Conservation (phyloP, 2,888 invertebrate genomes). For the Ptychoptera albimana region DNA sequence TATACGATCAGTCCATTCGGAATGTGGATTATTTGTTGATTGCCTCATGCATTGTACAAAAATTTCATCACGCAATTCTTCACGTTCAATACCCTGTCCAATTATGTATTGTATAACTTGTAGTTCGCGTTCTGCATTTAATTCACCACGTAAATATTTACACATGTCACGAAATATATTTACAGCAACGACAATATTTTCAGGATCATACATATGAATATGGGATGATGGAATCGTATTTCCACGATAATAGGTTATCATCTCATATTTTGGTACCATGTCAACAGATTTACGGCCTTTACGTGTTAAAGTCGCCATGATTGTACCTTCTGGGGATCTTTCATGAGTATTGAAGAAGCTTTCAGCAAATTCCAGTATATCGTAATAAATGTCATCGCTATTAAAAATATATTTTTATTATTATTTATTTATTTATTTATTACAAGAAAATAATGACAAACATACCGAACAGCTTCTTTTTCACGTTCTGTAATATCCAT, state of each 20-base stretch:
- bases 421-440: no score
- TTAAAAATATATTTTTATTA: constrained; percentile 17
- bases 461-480: constrained; percentile 19
- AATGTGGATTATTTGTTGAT: constrained; percentile 74
- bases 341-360: constrained; percentile 84
- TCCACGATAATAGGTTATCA: constrained; percentile 79
- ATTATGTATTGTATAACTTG: constrained; percentile 72
- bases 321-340: constrained; percentile 69
- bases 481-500: constrained; percentile 24
- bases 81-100: constrained; percentile 74
- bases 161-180: constrained; percentile 80
- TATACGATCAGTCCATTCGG: constrained; percentile 67
- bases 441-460: background rate
- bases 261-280: constrained; percentile 76
- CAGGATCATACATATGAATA: constrained; percentile 88
- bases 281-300: constrained; percentile 61
- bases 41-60: constrained; percentile 78
- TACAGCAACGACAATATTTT: constrained; percentile 79
- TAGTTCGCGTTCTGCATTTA: constrained; percentile 69
- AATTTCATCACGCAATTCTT: constrained; percentile 84
- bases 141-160: constrained; percentile 77
- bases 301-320: constrained; percentile 70
- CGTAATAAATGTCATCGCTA: constrained; percentile 49
- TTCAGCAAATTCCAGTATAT: constrained; percentile 87
- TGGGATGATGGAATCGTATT: constrained; percentile 84